Evolutionary conservation across 2,888 invertebrate species (phyloP).

Genomic region (Alentia gelatinosa): DNA sequence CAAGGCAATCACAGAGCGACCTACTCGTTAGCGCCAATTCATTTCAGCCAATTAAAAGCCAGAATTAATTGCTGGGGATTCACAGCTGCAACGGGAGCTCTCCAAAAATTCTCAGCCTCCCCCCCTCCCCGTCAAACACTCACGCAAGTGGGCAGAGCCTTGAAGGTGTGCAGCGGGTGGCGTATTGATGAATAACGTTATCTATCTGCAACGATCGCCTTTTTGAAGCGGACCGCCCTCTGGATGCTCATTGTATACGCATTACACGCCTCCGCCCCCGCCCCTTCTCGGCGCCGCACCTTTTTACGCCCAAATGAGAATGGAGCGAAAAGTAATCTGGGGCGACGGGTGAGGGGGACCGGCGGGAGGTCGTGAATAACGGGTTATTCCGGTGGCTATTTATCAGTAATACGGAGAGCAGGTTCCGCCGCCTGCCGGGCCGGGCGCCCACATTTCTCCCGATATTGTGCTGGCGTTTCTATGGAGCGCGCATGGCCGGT

Average conservation of each 20-base stretch:
- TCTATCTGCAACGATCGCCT: background rate
- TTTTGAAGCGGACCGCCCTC: background rate
- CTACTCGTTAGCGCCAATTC: background rate
- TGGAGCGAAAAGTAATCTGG: background rate
- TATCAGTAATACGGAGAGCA: background rate
- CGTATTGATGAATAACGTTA: constrained; percentile 9
- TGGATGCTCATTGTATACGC: background rate
- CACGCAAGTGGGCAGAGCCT: background rate
- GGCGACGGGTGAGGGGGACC: background rate
- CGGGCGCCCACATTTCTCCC: too few relatives aligned
- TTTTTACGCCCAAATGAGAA: constrained; percentile 3
- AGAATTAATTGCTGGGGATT: background rate
- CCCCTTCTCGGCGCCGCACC: background rate
- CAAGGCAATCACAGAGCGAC: background rate
- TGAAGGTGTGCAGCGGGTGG: background rate
- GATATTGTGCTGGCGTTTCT: too few relatives aligned
- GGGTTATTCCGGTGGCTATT: background rate
- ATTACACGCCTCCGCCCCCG: background rate
- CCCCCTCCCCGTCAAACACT: background rate
- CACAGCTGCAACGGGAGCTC: background rate
- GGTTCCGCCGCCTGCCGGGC: background rate
- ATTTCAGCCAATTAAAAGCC: background rate
- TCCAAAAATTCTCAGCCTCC: too few relatives aligned
- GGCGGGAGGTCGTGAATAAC: background rate
- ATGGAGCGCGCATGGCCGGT: too few relatives aligned